Conservation (phyloP, 2,113 vertebrate genomes). For the Pseudorasbora parva region DNA sequence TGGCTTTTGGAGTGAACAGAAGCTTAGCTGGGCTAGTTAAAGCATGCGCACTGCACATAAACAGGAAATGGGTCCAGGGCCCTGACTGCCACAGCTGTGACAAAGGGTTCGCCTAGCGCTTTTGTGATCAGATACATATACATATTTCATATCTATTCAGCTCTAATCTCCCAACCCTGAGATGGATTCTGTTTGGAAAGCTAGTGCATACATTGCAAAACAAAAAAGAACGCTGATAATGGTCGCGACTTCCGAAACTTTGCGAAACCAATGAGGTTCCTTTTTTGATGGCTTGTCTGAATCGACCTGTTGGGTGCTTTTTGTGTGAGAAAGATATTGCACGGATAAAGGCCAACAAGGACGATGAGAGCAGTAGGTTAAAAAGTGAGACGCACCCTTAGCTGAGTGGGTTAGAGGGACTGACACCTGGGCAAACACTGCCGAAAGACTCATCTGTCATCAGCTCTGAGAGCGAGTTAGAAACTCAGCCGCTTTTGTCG, state of each 20-base stretch:
- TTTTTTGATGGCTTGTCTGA: constrained; percentile 62
- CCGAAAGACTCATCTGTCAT: constrained; percentile 83
- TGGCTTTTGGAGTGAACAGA: constrained; percentile 44
- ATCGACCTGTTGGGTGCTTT: constrained; percentile 38
- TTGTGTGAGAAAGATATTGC: constrained; percentile 29
- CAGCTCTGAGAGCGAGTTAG: constrained; percentile 76
- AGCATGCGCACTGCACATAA: constrained; percentile 54
- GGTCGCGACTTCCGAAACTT: constrained; percentile 36
- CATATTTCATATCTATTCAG: constrained; percentile 62
- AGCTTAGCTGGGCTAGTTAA: constrained; percentile 53
- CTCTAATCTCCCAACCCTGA: constrained; percentile 48
- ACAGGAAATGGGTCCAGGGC: constrained; percentile 54
- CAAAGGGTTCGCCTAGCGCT: constrained; percentile 59
- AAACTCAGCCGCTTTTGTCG: constrained; percentile 77
- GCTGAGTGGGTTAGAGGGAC: constrained; percentile 77
- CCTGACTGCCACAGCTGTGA: constrained; percentile 49
- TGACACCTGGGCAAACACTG: constrained; percentile 86
- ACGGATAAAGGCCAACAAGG: constrained; percentile 60
- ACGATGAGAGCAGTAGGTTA: constrained; percentile 68
- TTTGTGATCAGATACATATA: constrained; percentile 56
- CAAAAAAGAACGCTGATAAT: constrained; percentile 42
- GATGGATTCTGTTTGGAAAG: constrained; percentile 51
- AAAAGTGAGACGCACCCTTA: constrained; percentile 72
- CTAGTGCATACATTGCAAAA: constrained; percentile 51
- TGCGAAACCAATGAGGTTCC: constrained; percentile 20